These are phyloP conservation scores for Chymomyza procnemis DNA, from an alignment of 2,888 invertebrate genomes.

Conservation along the genomic window DNA sequence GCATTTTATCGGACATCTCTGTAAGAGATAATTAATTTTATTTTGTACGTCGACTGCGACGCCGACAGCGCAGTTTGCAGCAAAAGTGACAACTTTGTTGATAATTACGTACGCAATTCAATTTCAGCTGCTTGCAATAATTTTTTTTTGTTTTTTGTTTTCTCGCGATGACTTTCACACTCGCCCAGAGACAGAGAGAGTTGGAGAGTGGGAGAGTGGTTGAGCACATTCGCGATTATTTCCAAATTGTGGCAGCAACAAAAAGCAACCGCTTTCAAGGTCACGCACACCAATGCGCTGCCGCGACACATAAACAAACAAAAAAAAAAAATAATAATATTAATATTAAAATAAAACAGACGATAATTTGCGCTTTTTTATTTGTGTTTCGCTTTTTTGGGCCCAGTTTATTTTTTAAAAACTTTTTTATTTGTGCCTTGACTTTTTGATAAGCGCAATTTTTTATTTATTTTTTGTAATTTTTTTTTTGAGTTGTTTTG, in stretches of 20 bases:
- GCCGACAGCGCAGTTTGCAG: not conserved
- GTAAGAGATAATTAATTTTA: constrained; percentile 69
- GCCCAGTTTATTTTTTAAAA: not conserved
- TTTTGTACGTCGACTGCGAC: constrained; percentile 21
- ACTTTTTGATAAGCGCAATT: not conserved
- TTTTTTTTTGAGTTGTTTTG: not conserved
- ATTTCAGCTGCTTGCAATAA: constrained; percentile 57
- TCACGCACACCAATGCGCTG: constrained; percentile 47
- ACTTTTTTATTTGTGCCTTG: constrained; percentile 3
- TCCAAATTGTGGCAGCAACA: constrained; percentile 71
- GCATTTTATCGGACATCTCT: constrained; percentile 71
- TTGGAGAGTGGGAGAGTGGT: not conserved
- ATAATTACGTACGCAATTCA: constrained; percentile 69
- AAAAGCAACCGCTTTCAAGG: constrained; percentile 73
- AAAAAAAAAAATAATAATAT: not conserved
- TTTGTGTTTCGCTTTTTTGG: constrained; percentile 21
- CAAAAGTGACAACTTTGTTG: constrained; percentile 21
- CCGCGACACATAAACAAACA: constrained; percentile 2
- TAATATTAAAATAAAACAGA: constrained; percentile 1
- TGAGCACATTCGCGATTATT: constrained; percentile 57
- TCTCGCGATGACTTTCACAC: constrained; percentile 40
- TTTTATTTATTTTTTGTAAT: not conserved
- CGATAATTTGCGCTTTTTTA: constrained; percentile 47
- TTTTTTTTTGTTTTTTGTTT: constrained; percentile 44
- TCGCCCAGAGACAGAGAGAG: constrained; percentile 12